A percentile compares a stretch with the other conserved stretches of the same genome.
phyloP scores from a whole-genome alignment of 2,113 vertebrate species.

The Siniperca chuatsi region DNA sequence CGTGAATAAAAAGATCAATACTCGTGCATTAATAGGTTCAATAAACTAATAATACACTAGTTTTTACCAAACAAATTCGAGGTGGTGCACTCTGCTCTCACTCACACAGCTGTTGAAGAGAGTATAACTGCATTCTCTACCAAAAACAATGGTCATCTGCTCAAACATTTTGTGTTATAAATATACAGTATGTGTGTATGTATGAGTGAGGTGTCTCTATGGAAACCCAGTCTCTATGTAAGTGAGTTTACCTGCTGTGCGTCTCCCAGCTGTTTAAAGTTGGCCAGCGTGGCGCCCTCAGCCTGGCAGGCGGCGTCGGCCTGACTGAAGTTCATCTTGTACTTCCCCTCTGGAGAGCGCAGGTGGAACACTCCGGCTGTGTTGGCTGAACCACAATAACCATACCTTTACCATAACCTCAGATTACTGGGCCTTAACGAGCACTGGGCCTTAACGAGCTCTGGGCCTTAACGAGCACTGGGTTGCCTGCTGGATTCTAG shows the following conservation, averaged over 20 bases:
- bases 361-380: constrained; percentile 93
- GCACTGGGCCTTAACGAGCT: constrained; percentile 3
- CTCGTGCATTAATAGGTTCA: no score
- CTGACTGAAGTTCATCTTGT: constrained; percentile 88
- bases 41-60: no score
- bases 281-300: constrained; percentile 89
- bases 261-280: constrained; percentile 88
- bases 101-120: no score
- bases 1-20: no score
- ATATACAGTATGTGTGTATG: not conserved
- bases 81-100: not conserved
- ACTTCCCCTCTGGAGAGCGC: constrained; percentile 87
- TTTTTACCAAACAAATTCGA: not conserved
- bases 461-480: not conserved
- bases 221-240: not conserved
- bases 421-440: not conserved
- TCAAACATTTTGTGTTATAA: not conserved
- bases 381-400: constrained; percentile 83
- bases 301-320: constrained; percentile 85
- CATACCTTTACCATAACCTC: not conserved
- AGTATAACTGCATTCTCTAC: not conserved
- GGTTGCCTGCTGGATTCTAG: not conserved
- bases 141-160: not conserved
- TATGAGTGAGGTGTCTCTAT: not conserved
- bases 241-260: constrained; percentile 91